Percentiles rank a stretch among this genome's conserved stretches.
Conservation (phyloP, 2,113 vertebrate genomes). For the Onychorhynchus coronatus region DNA sequence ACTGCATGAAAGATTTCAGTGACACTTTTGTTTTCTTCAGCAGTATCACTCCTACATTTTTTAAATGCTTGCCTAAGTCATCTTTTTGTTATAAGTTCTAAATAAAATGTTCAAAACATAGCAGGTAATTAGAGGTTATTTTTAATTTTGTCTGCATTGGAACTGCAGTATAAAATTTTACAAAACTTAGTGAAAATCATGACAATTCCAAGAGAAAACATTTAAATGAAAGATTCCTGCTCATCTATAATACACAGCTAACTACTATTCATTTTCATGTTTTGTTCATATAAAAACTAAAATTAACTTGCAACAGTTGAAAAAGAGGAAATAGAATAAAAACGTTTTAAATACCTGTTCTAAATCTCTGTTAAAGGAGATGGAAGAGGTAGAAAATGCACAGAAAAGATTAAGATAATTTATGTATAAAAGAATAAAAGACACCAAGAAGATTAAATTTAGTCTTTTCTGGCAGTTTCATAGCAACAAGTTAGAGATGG, state of each 20-base stretch:
- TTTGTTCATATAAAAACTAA: background rate
- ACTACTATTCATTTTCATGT: background rate
- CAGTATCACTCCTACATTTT: background rate
- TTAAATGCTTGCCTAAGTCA: background rate
- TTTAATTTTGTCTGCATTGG: background rate
- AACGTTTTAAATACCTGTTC: background rate
- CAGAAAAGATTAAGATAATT: slow-evolving; percentile 8
- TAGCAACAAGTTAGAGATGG: slow-evolving; percentile 41
- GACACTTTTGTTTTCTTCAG: background rate
- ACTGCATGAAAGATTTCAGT: background rate
- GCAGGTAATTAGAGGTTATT: background rate
- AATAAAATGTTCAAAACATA: background rate
- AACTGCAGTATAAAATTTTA: background rate
- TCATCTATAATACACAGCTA: background rate
- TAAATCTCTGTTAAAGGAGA: slow-evolving; percentile 11
- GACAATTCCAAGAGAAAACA: background rate
- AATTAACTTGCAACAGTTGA: background rate
- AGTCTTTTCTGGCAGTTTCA: slow-evolving; percentile 33
- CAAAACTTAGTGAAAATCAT: background rate
- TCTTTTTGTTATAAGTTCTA: background rate
- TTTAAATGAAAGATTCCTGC: background rate
- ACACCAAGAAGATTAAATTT: slow-evolving; percentile 51
- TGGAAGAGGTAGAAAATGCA: background rate
- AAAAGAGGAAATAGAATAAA: slow-evolving; percentile 23
- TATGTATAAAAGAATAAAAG: slow-evolving; percentile 18